A percentile compares a stretch with the other conserved stretches of the same genome.
Conservation (phyloP, 2,797 vertebrate genomes). For the Gymnopithys bicolor region DNA sequence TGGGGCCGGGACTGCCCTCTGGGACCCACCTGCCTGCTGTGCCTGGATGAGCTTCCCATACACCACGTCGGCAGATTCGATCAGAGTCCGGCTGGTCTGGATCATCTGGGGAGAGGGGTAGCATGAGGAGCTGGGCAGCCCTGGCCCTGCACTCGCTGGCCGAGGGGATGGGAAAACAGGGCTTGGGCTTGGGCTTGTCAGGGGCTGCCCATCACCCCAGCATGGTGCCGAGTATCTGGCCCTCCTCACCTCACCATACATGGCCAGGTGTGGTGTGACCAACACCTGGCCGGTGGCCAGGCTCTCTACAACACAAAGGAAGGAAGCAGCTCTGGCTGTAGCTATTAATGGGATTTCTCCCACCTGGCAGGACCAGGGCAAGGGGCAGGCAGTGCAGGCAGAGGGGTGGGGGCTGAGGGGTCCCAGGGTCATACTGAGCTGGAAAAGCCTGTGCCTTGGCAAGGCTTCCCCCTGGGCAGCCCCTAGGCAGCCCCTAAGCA, state of each 20-base stretch:
- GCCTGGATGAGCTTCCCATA: conserved; percentile 90
- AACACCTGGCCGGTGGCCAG: not conserved
- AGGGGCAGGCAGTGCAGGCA: not conserved
- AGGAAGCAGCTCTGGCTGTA: not conserved
- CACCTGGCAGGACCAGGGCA: not conserved
- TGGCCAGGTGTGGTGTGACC: not conserved
- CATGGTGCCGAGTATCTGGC: fast-evolving
- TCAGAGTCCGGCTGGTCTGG: conserved; percentile 91
- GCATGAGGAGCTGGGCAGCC: not conserved
- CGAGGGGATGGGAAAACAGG: not conserved
- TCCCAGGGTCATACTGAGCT: fast-evolving
- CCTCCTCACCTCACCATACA: not conserved
- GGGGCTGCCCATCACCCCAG: too few relatives aligned
- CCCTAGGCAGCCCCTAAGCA: not conserved
- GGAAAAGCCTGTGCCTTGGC: not conserved
- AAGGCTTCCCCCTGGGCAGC: not conserved
- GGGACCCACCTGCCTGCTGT: conserved; percentile 85
- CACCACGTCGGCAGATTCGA: conserved; percentile 88
- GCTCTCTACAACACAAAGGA: not conserved
- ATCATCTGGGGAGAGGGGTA: conserved; percentile 82
- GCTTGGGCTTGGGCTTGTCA: not conserved
- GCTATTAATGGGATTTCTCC: not conserved
- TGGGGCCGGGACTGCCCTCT: fast-evolving
- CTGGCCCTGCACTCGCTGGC: fast-evolving
- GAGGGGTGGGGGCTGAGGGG: not conserved